These are phyloP conservation scores for Pardosa pseudoannulata DNA, from an alignment of 2,888 invertebrate species.

Conservation along the genomic window DNA sequence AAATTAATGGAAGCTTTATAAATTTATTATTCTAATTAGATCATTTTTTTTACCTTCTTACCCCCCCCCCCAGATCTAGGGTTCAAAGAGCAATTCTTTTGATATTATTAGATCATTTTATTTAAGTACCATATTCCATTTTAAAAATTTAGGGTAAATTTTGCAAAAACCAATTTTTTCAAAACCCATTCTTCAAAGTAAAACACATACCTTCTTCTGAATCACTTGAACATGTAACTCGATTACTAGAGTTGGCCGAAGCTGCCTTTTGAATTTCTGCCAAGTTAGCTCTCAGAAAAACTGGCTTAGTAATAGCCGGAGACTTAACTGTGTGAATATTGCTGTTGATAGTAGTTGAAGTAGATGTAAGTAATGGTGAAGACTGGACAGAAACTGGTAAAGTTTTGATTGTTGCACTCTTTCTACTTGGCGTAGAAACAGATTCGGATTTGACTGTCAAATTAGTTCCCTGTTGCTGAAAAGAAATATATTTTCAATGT, in stretches of 20 bases:
- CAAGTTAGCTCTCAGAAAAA: slow-evolving; percentile 53
- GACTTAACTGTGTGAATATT: slow-evolving; percentile 18
- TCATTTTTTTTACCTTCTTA: too few species aligned
- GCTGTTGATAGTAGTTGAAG: slow-evolving; percentile 1
- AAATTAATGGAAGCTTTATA: too few species aligned
- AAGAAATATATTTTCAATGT: too few species aligned
- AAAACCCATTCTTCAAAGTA: too few species aligned
- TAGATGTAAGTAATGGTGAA: slow-evolving; percentile 16
- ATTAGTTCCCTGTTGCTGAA: slow-evolving; percentile 35
- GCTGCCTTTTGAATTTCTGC: slow-evolving; percentile 49
- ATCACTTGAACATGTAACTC: slow-evolving; percentile 50
- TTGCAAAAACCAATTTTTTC: too few species aligned
- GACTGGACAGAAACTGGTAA: slow-evolving; percentile 20
- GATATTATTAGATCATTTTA: too few species aligned
- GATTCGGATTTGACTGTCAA: slow-evolving; percentile 45
- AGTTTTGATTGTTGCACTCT: slow-evolving; percentile 29
- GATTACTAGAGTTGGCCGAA: slow-evolving; percentile 29
- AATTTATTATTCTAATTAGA: too few species aligned
- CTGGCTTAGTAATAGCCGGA: slow-evolving; percentile 27
- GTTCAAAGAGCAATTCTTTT: too few species aligned
- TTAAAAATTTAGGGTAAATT: too few species aligned
- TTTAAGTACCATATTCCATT: too few species aligned
- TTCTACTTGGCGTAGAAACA: background rate
- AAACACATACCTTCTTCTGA: slow-evolving; percentile 58
- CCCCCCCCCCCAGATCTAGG: too few species aligned